phyloP scores from a whole-genome alignment of 2,113 vertebrate species.

The Mesitornis unicolor region DNA sequence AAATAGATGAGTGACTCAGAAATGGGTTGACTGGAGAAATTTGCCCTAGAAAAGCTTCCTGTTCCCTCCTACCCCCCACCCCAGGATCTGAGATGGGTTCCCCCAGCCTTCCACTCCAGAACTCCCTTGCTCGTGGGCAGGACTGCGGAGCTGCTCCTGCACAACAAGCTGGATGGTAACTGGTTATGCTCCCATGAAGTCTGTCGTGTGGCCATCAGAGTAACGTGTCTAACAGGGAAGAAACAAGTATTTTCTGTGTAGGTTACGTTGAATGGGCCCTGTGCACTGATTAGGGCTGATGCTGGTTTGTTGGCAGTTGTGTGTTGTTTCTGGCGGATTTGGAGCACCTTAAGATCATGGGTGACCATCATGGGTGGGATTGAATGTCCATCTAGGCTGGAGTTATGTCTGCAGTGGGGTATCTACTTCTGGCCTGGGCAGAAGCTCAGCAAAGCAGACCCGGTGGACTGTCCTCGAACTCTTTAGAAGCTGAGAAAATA shows the following conservation, averaged over 20 bases:
- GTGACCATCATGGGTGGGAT: not conserved
- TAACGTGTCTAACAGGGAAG: fast-evolving
- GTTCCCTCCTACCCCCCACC: not conserved
- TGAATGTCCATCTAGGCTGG: not conserved
- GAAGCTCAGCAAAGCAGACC: not conserved
- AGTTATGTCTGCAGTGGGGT: not conserved
- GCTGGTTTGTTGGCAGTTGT: not conserved
- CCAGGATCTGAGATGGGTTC: not conserved
- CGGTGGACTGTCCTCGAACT: not conserved
- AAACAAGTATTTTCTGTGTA: not conserved
- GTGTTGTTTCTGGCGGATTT: not conserved
- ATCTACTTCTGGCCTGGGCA: not conserved
- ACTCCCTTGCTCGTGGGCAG: not conserved
- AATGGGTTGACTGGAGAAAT: not conserved
- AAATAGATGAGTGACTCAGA: not conserved
- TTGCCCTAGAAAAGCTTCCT: constrained; percentile 3
- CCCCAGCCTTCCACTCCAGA: not conserved
- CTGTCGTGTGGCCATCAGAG: not conserved
- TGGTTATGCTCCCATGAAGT: not conserved
- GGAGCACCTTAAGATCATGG: not conserved
- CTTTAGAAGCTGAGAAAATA: not conserved
- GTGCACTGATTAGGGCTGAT: fast-evolving
- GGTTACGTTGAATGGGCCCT: too few species aligned
- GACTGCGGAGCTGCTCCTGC: not conserved
- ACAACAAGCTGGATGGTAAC: not conserved